Evolutionary conservation across 2,888 invertebrate species (phyloP).

Genomic region (Apamea epomidion): DNA sequence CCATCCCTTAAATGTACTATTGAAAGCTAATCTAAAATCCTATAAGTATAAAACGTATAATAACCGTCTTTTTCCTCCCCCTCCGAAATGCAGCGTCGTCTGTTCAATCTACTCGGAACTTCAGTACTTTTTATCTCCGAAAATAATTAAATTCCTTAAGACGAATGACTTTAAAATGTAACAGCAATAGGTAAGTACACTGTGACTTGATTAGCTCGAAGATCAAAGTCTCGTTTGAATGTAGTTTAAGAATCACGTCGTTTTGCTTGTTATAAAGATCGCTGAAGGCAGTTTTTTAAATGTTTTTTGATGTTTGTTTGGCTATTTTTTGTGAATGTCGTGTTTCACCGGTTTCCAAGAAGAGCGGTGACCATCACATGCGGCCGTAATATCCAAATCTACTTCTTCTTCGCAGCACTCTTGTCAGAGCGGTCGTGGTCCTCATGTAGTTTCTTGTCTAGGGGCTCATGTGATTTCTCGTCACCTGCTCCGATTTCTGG

Average conservation of each 20-base stretch:
- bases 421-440: too few relatives aligned
- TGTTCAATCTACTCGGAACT: slow-evolving; percentile 23
- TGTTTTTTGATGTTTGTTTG: neutral
- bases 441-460: too few relatives aligned
- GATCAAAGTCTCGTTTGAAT: slow-evolving; percentile 72
- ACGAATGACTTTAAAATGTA: slow-evolving; percentile 70
- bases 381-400: neutral
- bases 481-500: too few relatives aligned
- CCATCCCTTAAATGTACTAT: slow-evolving; percentile 4
- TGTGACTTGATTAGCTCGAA: slow-evolving; percentile 70
- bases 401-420: too few relatives aligned
- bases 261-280: slow-evolving; percentile 4
- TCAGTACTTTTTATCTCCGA: slow-evolving; percentile 50
- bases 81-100: slow-evolving; percentile 49
- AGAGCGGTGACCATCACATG: neutral
- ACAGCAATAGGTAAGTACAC: slow-evolving; percentile 64
- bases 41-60: slow-evolving; percentile 11
- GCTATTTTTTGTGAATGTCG: neutral
- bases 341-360: neutral
- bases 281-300: slow-evolving; percentile 5
- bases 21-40: slow-evolving; percentile 39
- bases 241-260: slow-evolving; percentile 42
- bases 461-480: too few relatives aligned
- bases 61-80: slow-evolving; percentile 2
- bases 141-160: slow-evolving; percentile 73